A percentile compares a stretch with the other conserved stretches of the same genome.
These are phyloP conservation scores for Delphinapterus leucas DNA, from an alignment of 2,113 vertebrate species.

Conservation along the genomic window DNA sequence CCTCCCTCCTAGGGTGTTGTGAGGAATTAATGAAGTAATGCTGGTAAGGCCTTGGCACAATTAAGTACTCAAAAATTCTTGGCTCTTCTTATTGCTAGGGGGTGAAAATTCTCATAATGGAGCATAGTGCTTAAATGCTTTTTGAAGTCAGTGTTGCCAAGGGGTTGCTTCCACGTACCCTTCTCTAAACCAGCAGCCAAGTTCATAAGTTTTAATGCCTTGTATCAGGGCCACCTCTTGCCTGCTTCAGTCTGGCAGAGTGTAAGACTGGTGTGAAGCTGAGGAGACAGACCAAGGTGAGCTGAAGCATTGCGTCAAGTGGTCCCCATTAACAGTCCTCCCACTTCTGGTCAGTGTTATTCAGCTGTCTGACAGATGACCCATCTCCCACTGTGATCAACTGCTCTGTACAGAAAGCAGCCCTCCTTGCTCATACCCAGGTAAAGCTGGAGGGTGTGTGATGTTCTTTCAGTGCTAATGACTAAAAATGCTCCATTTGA, in stretches of 20 bases:
- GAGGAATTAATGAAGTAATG: background rate
- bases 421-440: background rate
- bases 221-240: background rate
- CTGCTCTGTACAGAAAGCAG: background rate
- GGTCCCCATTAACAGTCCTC: background rate
- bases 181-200: background rate
- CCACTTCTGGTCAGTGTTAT: background rate
- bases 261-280: background rate
- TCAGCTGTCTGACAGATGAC: background rate
- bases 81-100: background rate
- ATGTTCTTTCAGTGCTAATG: conserved; percentile 24
- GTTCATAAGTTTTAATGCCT: background rate
- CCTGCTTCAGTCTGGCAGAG: background rate
- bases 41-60: background rate
- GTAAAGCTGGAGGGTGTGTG: background rate
- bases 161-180: background rate
- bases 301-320: background rate
- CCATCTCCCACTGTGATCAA: background rate
- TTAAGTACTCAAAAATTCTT: background rate
- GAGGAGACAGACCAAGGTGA: background rate
- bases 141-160: background rate
- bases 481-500: background rate
- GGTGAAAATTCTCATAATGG: background rate
- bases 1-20: background rate
- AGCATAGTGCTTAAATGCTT: background rate